Evolutionary conservation across 2,888 invertebrate species (phyloP).

Genomic region (Tribolium freemani): DNA sequence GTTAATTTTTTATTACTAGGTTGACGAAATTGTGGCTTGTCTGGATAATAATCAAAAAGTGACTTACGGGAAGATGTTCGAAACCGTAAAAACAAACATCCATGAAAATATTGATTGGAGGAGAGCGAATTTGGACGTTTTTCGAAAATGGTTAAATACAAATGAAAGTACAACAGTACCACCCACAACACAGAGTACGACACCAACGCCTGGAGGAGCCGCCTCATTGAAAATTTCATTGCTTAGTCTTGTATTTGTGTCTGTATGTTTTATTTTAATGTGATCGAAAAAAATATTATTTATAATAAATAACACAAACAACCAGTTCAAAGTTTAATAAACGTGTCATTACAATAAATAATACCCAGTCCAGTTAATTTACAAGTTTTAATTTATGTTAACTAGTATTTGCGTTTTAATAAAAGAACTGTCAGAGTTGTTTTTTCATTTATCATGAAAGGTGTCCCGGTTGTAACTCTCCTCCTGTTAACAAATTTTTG

Average conservation of each 20-base stretch:
- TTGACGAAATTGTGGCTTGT: constrained; percentile 17
- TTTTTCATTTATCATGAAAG: background rate
- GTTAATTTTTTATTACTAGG: constrained; percentile 9
- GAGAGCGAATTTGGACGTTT: background rate
- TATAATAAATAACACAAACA: background rate
- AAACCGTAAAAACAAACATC: background rate
- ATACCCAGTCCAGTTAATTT: background rate
- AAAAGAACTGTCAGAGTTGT: no score
- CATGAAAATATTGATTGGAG: constrained; percentile 10
- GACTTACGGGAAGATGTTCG: constrained; percentile 1
- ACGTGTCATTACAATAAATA: background rate
- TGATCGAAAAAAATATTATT: background rate
- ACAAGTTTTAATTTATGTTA: no score
- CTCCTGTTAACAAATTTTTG: background rate
- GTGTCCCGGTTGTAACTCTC: background rate
- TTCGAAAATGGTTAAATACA: constrained; percentile 19
- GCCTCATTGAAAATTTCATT: background rate
- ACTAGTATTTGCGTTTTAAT: no score
- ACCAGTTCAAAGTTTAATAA: background rate
- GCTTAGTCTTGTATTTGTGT: background rate
- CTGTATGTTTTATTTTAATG: background rate
- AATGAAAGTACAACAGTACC: background rate
- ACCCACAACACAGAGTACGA: background rate
- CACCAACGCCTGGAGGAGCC: background rate
- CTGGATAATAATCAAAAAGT: constrained; percentile 7